Base-by-base conservation (phyloP, 2,888 invertebrate genomes). In the Catonia carolina region DNA sequence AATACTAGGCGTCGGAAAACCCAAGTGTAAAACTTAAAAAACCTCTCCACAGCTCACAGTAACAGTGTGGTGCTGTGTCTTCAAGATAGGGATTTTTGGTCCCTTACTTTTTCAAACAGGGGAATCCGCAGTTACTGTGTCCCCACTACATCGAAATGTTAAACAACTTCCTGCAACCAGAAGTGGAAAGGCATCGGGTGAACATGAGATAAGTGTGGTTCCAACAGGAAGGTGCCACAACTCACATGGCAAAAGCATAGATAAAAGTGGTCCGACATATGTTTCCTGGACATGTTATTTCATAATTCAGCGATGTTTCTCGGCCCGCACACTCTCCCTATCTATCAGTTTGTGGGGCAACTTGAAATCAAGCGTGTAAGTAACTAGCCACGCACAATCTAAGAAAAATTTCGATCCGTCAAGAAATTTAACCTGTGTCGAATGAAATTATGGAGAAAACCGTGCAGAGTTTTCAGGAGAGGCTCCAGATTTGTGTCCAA, bases 401-500 rank as follows among this genome's bases (percentile, higher is more conserved):
- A 17, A 27, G 27, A 27, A 27, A 27, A 27, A 27, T 27, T 27
- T 27, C 27, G 5, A 45, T 45, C 17, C 33, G 18, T 27, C 51
- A 36, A 36, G 36, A 14, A 57, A 17, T 41, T 18, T 8, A 33
- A 23, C 35, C 1, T 31, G 14, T 33, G 22, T 56, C 35, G 17
- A 58, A 51, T 51, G 37, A 6, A 15, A 37, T 18, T 17, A 33
- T 49, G 37, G 18, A 27, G 27, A 27, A 27, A 27, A 8, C 27
- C 27, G 27, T 27, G 27, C 27, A 27, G 27, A 27, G 27, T 8
- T 27, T 27, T 27, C 5, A 27, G 8, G 27, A 27, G 27, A 27
- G 27, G 8, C 27, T 27, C 27, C 27, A 8, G 8, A 27, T 27
- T 27, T 27, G 4, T 8, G 27, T 27, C 8, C 27, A 8, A 6